Conservation (phyloP, 1,140 invertebrate species). For the Drosophila ogumai region DNA sequence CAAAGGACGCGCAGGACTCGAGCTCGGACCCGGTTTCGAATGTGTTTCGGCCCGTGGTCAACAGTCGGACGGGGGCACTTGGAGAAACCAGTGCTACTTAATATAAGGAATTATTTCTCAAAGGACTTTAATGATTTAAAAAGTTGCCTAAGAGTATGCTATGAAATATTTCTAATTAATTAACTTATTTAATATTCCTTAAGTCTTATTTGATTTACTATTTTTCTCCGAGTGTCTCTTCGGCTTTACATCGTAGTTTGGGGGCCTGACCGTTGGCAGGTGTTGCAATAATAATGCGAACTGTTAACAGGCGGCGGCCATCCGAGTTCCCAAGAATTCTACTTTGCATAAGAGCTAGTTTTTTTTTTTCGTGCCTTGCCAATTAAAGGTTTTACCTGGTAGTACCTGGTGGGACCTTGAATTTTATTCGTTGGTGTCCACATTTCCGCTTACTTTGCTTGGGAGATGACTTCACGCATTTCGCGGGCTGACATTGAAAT, state of each 20-base stretch:
- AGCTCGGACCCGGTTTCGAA: conserved; percentile 37
- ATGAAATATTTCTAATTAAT: too few species aligned
- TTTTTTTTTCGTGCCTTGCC: conserved; percentile 8
- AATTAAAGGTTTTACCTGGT: conserved; percentile 27
- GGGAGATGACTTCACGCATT: conserved; percentile 75
- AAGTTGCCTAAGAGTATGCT: neutral
- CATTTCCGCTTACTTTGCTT: conserved; percentile 32
- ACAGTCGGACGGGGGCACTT: conserved; percentile 8
- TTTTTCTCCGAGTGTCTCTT: conserved; percentile 13
- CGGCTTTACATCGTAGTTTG: neutral
- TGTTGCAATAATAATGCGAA: conserved; percentile 57
- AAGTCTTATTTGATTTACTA: neutral
- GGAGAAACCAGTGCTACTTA: neutral
- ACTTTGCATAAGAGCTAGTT: conserved; percentile 39
- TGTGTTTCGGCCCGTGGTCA: conserved; percentile 46
- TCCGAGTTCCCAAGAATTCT: conserved; percentile 40
- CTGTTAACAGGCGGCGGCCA: conserved; percentile 40
- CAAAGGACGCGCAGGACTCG: conserved; percentile 47
- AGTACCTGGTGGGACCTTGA: conserved; percentile 20
- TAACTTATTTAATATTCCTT: too few species aligned
- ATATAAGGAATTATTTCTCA: neutral
- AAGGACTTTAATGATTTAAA: neutral
- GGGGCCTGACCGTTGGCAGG: conserved; percentile 20
- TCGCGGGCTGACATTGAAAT: conserved; percentile 62
- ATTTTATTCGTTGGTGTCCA: conserved; percentile 38